Conservation (phyloP, 2,113 vertebrate species). For the Dolichotis patagonum region DNA sequence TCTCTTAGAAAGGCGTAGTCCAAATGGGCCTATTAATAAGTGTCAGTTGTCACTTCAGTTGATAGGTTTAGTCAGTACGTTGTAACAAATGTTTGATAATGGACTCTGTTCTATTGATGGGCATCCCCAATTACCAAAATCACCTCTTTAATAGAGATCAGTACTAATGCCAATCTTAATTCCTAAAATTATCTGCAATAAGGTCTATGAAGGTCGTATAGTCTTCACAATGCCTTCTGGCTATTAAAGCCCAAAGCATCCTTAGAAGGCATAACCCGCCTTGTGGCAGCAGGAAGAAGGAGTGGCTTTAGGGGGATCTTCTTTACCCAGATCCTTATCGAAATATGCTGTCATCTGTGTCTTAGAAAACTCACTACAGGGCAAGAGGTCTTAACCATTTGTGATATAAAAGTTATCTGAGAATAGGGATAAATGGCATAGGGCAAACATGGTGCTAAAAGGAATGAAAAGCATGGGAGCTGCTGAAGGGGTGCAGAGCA, state of each 20-base stretch:
- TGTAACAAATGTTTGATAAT: not conserved
- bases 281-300: not conserved
- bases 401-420: not conserved
- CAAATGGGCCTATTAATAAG: not conserved
- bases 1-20: not conserved
- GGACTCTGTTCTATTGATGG: not conserved
- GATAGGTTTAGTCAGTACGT: not conserved
- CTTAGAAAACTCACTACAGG: not conserved
- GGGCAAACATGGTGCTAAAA: not conserved
- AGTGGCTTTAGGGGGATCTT: not conserved
- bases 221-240: not conserved
- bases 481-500: not conserved
- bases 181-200: not conserved
- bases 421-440: rapidly evolving
- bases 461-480: no score
- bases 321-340: not conserved
- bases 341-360: not conserved
- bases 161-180: not conserved
- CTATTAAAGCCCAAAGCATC: not conserved
- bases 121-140: not conserved
- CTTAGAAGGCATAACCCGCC: not conserved
- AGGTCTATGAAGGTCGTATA: not conserved
- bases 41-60: not conserved
- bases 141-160: not conserved
- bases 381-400: not conserved